Conservation (phyloP, 2,888 invertebrate genomes). For the Caenorhabditis sulstoni region DNA sequence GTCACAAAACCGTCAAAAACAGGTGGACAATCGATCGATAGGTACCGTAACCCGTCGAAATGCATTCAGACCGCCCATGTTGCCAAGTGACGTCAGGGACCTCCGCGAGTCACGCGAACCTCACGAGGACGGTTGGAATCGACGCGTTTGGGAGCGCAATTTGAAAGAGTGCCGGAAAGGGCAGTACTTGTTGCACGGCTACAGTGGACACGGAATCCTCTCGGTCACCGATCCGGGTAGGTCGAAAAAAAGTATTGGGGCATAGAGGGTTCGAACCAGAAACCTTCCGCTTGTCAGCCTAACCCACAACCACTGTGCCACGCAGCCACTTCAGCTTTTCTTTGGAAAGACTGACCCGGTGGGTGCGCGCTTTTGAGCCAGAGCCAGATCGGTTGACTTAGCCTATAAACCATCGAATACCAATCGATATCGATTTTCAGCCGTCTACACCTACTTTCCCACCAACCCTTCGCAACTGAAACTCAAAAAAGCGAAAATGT, state of each 20-base stretch:
- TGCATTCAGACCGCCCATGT: slow-evolving; percentile 16
- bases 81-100: slow-evolving; percentile 29
- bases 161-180: slow-evolving; percentile 60
- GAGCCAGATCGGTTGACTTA: no score
- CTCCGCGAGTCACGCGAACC: slow-evolving; percentile 27
- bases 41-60: background rate
- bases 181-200: slow-evolving; percentile 67
- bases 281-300: no score
- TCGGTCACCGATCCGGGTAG: slow-evolving; percentile 69
- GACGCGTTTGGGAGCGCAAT: slow-evolving; percentile 42
- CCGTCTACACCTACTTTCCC: slow-evolving; percentile 80
- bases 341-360: no score
- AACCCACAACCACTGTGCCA: no score
- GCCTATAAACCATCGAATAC: background rate
- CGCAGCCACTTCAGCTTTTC: no score
- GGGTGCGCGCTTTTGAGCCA: no score
- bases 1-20: slow-evolving; percentile 65
- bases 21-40: slow-evolving; percentile 7
- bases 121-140: slow-evolving; percentile 63
- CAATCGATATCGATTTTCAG: slow-evolving; percentile 48
- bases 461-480: slow-evolving; percentile 76
- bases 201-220: slow-evolving; percentile 72
- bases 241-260: background rate
- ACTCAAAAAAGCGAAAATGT: slow-evolving; percentile 67
- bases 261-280: no score